Percentiles rank a stretch among this genome's conserved stretches.
These are phyloP conservation scores for Nipponacmea schrenckii DNA, from an alignment of 2,888 invertebrate genomes.

Conservation along the genomic window DNA sequence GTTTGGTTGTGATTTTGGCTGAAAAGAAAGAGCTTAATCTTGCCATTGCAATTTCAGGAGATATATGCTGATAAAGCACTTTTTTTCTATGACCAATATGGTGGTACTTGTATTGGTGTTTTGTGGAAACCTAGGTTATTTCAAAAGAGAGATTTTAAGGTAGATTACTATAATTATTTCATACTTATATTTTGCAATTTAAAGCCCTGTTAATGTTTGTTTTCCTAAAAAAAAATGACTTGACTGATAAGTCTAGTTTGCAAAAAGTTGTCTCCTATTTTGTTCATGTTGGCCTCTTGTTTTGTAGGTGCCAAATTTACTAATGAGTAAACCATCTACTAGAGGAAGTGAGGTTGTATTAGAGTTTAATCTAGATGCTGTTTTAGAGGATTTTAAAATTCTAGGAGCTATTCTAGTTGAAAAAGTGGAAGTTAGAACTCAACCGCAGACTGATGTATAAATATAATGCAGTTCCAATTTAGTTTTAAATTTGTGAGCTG, in stretches of 20 bases:
- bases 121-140: conserved; percentile 81
- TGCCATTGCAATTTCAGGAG: conserved; percentile 44
- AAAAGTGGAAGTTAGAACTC: conserved; percentile 67
- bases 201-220: not conserved
- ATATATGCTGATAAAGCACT: conserved; percentile 77
- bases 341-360: conserved; percentile 67
- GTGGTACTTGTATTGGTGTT: conserved; percentile 86
- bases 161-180: conserved; percentile 58
- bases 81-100: conserved; percentile 89
- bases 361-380: conserved; percentile 75
- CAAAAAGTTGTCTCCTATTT: no score
- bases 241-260: no score
- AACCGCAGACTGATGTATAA: conserved; percentile 10
- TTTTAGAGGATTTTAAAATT: conserved; percentile 79
- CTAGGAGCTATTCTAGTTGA: conserved; percentile 77
- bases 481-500: no score
- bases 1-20: no score
- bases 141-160: conserved; percentile 79
- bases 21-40: no score
- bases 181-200: not conserved
- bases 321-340: conserved; percentile 71
- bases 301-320: conserved; percentile 73
- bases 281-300: conserved; percentile 7
- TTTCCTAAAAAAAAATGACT: no score
- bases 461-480: no score